phyloP scores from a whole-genome alignment of 2,888 invertebrate species.

The Dendrolimus pini region DNA sequence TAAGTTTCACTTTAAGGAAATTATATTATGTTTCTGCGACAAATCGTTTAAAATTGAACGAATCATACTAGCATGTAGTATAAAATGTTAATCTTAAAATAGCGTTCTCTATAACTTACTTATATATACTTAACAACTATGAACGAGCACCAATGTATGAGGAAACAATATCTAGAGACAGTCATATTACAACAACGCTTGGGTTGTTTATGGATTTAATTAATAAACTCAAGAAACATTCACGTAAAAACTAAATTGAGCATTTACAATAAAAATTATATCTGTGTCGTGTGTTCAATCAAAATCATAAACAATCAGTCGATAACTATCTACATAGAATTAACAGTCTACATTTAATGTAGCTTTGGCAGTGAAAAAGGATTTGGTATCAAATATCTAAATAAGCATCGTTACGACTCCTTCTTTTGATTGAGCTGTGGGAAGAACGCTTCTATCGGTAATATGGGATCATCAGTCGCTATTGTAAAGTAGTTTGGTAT shows the following conservation, averaged over 20 bases:
- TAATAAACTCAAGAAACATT: no score
- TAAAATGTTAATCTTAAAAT: no score
- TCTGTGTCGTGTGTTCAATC: no score
- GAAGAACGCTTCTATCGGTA: slow-evolving; percentile 89
- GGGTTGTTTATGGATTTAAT: background rate
- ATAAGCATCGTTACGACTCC: slow-evolving; percentile 57
- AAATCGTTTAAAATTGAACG: no score
- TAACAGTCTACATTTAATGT: slow-evolving; percentile 12
- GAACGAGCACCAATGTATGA: slow-evolving; percentile 39
- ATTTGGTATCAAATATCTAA: slow-evolving; percentile 54
- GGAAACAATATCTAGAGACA: slow-evolving; percentile 11
- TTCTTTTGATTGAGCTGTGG: slow-evolving; percentile 82
- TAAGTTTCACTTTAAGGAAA: slow-evolving; percentile 3
- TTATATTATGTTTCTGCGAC: no score
- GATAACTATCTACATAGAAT: slow-evolving; percentile 1
- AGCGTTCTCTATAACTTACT: slow-evolving; percentile 14
- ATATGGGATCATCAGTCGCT: slow-evolving; percentile 86
- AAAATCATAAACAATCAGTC: no score
- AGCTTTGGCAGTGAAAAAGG: slow-evolving; percentile 64
- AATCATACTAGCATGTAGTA: no score
- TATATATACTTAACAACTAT: slow-evolving; percentile 26
- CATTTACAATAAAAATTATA: no score
- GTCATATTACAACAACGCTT: slow-evolving; percentile 5
- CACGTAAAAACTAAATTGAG: no score
- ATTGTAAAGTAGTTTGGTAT: slow-evolving; percentile 84